These are phyloP conservation scores for Lepilemur ruficaudatus DNA, from an alignment of 2,797 vertebrate genomes.

Conservation along the genomic window DNA sequence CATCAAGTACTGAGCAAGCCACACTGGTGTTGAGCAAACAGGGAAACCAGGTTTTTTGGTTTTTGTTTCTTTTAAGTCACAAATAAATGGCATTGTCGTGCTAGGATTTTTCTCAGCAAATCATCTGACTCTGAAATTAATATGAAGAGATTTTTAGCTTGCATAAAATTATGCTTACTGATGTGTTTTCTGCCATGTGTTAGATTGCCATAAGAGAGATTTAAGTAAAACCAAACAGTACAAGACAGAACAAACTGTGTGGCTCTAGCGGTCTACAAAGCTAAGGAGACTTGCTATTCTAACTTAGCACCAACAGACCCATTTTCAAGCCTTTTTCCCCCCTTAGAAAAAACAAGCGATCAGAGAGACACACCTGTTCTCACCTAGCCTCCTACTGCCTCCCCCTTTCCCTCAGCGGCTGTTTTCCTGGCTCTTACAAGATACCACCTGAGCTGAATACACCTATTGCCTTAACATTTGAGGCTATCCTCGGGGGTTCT, in stretches of 20 bases:
- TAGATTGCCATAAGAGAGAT: background rate
- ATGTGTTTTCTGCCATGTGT: background rate
- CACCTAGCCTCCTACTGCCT: background rate
- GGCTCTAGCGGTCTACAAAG: accelerated
- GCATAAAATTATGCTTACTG: background rate
- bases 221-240: background rate
- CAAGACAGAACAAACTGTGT: background rate
- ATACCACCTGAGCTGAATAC: background rate
- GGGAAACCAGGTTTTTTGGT: background rate
- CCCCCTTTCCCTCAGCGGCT: background rate
- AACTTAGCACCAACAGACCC: background rate
- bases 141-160: background rate
- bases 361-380: background rate
- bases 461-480: background rate
- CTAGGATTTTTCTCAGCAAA: background rate
- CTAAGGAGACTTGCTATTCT: background rate
- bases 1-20: background rate
- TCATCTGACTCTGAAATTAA: background rate
- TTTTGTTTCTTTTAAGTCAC: background rate
- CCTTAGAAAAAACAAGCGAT: background rate
- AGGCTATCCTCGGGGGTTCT: background rate
- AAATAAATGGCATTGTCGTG: background rate
- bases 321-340: background rate
- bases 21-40: background rate
- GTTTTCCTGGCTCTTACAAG: slow-evolving; percentile 48